Conservation (phyloP, 2,113 vertebrate genomes). For the Mustelus asterias region DNA sequence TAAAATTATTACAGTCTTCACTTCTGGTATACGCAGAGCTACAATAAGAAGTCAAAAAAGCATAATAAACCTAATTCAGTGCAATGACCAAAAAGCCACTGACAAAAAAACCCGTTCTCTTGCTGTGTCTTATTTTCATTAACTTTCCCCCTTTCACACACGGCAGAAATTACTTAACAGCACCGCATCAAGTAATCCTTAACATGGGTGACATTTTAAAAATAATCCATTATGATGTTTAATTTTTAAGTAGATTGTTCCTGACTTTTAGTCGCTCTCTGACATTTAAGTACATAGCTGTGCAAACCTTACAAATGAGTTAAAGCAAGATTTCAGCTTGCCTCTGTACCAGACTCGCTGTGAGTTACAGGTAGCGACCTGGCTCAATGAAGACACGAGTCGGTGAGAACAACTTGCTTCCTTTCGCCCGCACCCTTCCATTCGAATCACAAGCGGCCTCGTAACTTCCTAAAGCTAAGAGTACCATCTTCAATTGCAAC, state of each 20-base stretch:
- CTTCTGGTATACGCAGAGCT: not conserved
- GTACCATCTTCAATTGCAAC: not conserved
- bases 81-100: not conserved
- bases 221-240: not conserved
- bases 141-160: not conserved
- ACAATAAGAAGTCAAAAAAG: not conserved
- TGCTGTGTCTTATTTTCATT: not conserved
- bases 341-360: too few species aligned
- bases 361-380: not conserved
- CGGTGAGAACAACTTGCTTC: not conserved
- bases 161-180: not conserved
- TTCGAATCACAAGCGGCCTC: not conserved
- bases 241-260: not conserved
- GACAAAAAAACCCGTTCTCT: not conserved
- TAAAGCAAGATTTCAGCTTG: not conserved
- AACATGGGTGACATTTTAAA: conserved; percentile 1
- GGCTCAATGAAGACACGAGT: too few species aligned
- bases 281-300: not conserved
- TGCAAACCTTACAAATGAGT: not conserved
- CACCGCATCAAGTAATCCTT: not conserved
- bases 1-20: not conserved
- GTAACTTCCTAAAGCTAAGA: not conserved
- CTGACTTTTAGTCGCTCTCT: not conserved
- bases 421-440: not conserved
- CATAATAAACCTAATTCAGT: not conserved